Conservation (phyloP, 2,113 vertebrate genomes). For the Rhodinocichla rosea region DNA sequence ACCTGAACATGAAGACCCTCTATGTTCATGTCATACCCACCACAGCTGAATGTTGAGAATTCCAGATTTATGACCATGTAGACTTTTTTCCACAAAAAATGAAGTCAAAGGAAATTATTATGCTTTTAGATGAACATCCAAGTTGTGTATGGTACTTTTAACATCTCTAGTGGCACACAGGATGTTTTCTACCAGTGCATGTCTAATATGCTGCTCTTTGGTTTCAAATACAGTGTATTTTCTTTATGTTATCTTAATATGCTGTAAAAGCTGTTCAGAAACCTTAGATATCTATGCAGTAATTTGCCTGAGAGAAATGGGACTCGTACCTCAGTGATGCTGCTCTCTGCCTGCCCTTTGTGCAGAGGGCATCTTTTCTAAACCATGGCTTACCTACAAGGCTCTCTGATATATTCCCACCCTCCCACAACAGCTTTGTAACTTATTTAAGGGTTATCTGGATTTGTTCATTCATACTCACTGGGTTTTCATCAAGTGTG, state of each 20-base stretch:
- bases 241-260: slow-evolving; percentile 3
- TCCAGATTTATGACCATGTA: neutral
- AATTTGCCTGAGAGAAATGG: slow-evolving; percentile 31
- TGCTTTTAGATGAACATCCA: slow-evolving; percentile 40
- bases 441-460: neutral
- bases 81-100: neutral
- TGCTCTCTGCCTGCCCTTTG: slow-evolving; percentile 1
- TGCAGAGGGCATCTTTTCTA: slow-evolving; percentile 16
- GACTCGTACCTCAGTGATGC: slow-evolving; percentile 45
- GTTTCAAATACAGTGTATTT: slow-evolving; percentile 57
- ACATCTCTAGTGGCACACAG: neutral
- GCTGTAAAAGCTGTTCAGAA: slow-evolving; percentile 39
- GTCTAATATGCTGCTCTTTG: slow-evolving; percentile 57
- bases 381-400: neutral
- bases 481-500: slow-evolving; percentile 39
- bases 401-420: neutral
- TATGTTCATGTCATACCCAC: slow-evolving; percentile 85
- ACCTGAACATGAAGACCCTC: slow-evolving; percentile 84
- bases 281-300: slow-evolving; percentile 65
- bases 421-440: neutral
- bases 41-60: slow-evolving; percentile 75
- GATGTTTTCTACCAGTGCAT: slow-evolving; percentile 60
- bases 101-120: neutral
- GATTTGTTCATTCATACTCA: neutral
- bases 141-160: neutral